Conservation (phyloP, 2,797 vertebrate species). For the Craterocephalus amniculus region DNA sequence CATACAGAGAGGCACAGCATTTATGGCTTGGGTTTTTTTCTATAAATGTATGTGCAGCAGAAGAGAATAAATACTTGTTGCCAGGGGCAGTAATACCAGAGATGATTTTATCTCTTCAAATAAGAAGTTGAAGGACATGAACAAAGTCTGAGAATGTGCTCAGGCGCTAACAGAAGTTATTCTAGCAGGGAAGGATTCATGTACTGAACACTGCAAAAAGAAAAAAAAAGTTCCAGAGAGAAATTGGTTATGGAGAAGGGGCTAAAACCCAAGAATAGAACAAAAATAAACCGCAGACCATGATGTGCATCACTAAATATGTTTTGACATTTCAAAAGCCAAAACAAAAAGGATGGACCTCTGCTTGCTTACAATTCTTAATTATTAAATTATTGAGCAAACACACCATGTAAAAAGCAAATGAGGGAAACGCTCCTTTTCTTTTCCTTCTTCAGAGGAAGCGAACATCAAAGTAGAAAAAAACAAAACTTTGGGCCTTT, state of each 20-base stretch:
- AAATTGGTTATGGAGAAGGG: neutral
- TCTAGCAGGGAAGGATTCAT: neutral
- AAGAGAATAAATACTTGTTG: neutral
- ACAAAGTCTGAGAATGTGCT: neutral
- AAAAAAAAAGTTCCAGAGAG: neutral
- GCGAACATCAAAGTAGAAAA: slow-evolving; percentile 20
- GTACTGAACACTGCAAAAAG: neutral
- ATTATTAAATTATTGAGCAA: neutral
- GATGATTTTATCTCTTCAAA: neutral
- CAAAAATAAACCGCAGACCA: neutral
- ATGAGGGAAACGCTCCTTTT: neutral
- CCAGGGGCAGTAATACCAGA: slow-evolving; percentile 10
- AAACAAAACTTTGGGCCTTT: neutral
- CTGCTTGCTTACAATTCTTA: slow-evolving; percentile 3
- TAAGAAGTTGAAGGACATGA: neutral
- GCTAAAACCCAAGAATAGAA: neutral
- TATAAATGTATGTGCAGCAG: neutral
- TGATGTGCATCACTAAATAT: neutral
- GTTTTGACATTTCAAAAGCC: neutral
- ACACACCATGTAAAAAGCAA: slow-evolving; percentile 3
- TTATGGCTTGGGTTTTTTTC: neutral
- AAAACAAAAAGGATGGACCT: neutral
- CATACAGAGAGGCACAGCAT: neutral
- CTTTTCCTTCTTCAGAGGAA: slow-evolving; percentile 1
- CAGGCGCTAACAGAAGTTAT: neutral